phyloP scores from a whole-genome alignment of 2,113 vertebrate species.

The Stegostoma tigrinum region DNA sequence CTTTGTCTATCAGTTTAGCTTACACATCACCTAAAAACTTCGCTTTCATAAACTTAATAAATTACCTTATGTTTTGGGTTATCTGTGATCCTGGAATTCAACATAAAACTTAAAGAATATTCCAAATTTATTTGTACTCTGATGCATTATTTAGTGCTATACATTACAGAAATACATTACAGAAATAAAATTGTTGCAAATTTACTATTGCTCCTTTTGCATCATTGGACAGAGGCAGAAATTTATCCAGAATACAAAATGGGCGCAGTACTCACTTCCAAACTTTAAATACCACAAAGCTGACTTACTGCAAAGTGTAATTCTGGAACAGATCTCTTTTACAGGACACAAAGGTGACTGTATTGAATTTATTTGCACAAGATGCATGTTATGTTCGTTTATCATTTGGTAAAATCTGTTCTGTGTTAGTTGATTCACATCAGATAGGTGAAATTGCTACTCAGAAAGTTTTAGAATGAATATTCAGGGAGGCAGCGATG shows the following conservation, averaged over 20 bases:
- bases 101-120: background rate
- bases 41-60: background rate
- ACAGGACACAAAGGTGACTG: background rate
- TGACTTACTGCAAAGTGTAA: background rate
- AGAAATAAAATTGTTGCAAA: background rate
- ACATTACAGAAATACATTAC: no score
- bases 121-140: background rate
- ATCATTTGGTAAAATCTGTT: background rate
- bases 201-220: background rate
- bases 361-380: background rate
- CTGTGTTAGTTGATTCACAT: background rate
- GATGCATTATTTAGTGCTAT: background rate
- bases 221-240: background rate
- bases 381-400: background rate
- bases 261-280: background rate
- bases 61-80: background rate
- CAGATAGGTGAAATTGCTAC: background rate
- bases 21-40: background rate
- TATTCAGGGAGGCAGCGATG: background rate
- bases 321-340: background rate
- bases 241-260: background rate
- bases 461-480: background rate
- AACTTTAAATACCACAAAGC: background rate
- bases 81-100: background rate
- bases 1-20: background rate